Evolutionary conservation across 2,797 vertebrate genomes (phyloP), one percentile per base, ranked within the genome.

Genomic region (Poeciliopsis gracilis): DNA sequence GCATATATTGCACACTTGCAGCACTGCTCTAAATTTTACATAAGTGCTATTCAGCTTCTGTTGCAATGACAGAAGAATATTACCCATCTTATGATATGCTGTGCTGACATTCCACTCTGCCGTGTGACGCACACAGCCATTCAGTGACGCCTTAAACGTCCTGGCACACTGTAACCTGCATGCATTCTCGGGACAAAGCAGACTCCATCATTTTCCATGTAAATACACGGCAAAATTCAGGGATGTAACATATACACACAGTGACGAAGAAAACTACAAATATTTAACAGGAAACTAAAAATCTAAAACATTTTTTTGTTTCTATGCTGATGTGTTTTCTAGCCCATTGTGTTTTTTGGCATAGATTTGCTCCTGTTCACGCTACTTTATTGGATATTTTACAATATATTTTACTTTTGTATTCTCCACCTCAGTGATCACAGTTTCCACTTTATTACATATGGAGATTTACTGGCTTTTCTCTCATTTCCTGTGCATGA

Each of bases 381-480:
- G n/a, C 11, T 69, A 4, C 66, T 69, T 67, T 67, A 23, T 67
- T 5, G 38, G 5, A n/a, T n/a, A 70, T 46, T 15, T 70, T 16
- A 28, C 41, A 70, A 70, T 69, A 69, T 69, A 2, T 69, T 66
- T 28, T 46, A 18, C 25, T 45, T n/a, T 45, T n/a, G 5, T n/a
- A 16, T 70, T 70, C 25, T 70, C 41, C 13, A 70, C 67, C 25
- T 45, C 7, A 15, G 25, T n/a, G 15, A 72, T 80, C 6, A n/a
- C 6, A 38, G 16, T 74, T 61, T 73, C 20, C 69, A 25, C 41
- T 70, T 45, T 12, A 47, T 25, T n/a, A 46, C 25, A 74, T 38
- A 47, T 72, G 51, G 63, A 78, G 53, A 41, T 72, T 72, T 47
- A 59, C 51, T 41, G 41, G 30, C 72, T 69, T 36, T 78, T 53